Conservation (phyloP, 2,888 invertebrate species). For the Petrolisthes cinctipes region DNA sequence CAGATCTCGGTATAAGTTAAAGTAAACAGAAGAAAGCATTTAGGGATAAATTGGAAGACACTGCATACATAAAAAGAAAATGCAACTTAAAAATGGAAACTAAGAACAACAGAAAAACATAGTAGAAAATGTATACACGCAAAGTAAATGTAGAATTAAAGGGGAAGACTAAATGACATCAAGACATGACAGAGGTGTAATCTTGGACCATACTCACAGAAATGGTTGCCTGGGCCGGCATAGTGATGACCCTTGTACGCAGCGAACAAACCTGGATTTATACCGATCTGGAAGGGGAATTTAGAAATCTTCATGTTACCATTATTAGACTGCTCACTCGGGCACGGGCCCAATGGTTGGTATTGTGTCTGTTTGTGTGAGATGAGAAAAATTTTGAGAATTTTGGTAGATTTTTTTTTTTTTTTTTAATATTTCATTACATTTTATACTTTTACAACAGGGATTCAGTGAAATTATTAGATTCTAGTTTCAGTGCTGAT, state of each 20-base stretch:
- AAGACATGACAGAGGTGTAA: background rate
- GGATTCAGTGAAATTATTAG: background rate
- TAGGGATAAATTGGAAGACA: too few species aligned
- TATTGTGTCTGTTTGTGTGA: background rate
- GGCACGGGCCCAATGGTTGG: constrained; percentile 65
- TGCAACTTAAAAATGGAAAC: too few species aligned
- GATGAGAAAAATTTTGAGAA: background rate
- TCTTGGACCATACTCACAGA: constrained; percentile 78
- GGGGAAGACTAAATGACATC: background rate
- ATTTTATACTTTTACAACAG: background rate
- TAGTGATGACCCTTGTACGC: constrained; percentile 99
- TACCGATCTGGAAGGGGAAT: constrained; percentile 84
- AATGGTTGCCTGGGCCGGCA: constrained; percentile 98
- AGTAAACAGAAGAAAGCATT: too few species aligned
- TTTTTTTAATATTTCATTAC: background rate
- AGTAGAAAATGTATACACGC: background rate
- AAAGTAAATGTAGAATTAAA: background rate
- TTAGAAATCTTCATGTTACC: constrained; percentile 66
- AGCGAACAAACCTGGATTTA: constrained; percentile 96
- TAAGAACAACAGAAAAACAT: too few species aligned
- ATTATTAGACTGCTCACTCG: constrained; percentile 65
- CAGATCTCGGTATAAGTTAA: too few species aligned
- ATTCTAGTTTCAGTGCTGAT: too few species aligned
- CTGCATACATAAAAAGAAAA: too few species aligned
- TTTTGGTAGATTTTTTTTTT: background rate